Conservation (phyloP, 2,888 invertebrate genomes). For the Leptopilina myrica region DNA sequence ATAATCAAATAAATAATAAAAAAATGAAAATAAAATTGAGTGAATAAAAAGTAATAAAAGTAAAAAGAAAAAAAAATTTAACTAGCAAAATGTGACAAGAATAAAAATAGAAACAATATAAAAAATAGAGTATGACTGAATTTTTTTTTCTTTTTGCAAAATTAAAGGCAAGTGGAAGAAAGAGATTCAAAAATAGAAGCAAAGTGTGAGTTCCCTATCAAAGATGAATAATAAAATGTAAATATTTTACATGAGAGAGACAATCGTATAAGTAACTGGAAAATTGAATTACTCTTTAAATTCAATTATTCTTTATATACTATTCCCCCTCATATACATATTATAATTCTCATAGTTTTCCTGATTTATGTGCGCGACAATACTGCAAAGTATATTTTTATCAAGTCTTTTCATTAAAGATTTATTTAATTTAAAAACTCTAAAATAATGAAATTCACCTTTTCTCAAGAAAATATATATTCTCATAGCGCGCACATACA, state of each 20-base stretch:
- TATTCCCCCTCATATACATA: conserved; percentile 2
- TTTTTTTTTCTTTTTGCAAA: no score
- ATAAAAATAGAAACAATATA: no score
- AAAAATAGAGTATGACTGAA: no score
- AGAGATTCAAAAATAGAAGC: no score
- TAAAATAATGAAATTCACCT: background rate
- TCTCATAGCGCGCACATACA: no score
- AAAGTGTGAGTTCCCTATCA: background rate
- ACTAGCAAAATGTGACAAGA: no score
- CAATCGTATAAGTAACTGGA: background rate
- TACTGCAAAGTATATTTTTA: background rate
- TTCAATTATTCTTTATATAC: conserved; percentile 9
- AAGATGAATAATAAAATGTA: background rate
- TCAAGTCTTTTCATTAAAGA: background rate
- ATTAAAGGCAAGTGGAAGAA: no score
- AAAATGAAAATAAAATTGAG: no score
- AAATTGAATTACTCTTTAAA: background rate
- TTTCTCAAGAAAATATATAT: no score
- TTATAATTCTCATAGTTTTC: background rate
- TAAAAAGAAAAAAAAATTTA: no score
- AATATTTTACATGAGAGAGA: conserved; percentile 10
- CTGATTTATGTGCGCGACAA: background rate
- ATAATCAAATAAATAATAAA: no score
- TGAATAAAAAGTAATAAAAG: no score
- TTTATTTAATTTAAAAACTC: background rate